Evolutionary conservation across 2,888 invertebrate species (phyloP).

Genomic region (Seladonia tumulorum): DNA sequence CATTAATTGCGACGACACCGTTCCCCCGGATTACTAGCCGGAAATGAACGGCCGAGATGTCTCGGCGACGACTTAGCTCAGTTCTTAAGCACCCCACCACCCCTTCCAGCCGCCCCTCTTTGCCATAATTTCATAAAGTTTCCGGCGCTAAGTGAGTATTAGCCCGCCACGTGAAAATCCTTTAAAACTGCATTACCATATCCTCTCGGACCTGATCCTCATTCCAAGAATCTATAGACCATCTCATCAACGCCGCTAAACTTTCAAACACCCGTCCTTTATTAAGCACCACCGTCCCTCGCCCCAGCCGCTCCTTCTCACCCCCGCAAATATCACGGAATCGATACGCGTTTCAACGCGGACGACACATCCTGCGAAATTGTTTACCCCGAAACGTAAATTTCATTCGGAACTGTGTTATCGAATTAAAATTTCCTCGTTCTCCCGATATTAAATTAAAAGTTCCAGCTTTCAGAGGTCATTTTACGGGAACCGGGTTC

Average conservation of each 20-base stretch:
- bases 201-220: constrained; percentile 55
- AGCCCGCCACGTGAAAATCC: constrained; percentile 46
- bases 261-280: constrained; percentile 60
- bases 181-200: constrained; percentile 69
- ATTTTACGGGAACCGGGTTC: neutral
- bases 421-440: neutral
- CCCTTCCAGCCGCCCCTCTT: neutral
- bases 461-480: neutral
- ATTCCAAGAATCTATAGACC: constrained; percentile 64
- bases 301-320: constrained; percentile 13
- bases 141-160: constrained; percentile 30
- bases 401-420: neutral
- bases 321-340: constrained; percentile 22
- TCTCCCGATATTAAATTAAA: neutral
- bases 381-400: neutral
- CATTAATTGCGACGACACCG: constrained; percentile 53
- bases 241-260: constrained; percentile 60
- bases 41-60: constrained; percentile 31
- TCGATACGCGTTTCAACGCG: constrained; percentile 48
- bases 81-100: constrained; percentile 52
- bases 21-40: neutral
- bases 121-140: constrained; percentile 53
- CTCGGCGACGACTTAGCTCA: constrained; percentile 35
- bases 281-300: constrained; percentile 52
- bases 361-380: neutral